Evolutionary conservation across 2,888 invertebrate genomes (phyloP).

Genomic region (Lithodes maja): DNA sequence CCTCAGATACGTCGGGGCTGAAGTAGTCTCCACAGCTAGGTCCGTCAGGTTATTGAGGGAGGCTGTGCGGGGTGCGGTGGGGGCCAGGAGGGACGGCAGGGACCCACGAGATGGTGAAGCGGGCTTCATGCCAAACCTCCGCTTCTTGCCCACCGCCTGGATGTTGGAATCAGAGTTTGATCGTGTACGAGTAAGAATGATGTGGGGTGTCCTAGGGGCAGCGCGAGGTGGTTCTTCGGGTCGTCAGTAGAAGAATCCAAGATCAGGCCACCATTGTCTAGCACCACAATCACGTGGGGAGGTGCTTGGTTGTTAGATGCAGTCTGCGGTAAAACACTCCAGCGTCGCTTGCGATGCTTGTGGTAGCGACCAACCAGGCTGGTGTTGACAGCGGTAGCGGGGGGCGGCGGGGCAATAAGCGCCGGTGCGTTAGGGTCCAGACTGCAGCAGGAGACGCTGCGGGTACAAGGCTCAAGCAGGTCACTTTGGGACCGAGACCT

Average conservation of each 20-base stretch:
- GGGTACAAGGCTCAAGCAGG: conserved; percentile 19
- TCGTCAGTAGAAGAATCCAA: not conserved
- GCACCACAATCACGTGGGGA: not conserved
- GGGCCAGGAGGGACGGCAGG: conserved; percentile 7
- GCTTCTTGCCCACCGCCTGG: not conserved
- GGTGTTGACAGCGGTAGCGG: conserved; percentile 41
- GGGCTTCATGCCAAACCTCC: not conserved
- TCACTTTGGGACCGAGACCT: conserved; percentile 41
- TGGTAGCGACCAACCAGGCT: conserved; percentile 45
- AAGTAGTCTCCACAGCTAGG: conserved; percentile 54
- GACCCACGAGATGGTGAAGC: conserved; percentile 5
- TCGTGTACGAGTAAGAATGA: conserved; percentile 26
- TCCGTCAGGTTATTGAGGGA: conserved; percentile 48
- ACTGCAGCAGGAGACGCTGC: conserved; percentile 13
- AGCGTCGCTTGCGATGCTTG: conserved; percentile 46
- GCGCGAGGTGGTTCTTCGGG: not conserved
- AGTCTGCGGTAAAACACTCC: conserved; percentile 43
- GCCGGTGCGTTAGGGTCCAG: not conserved
- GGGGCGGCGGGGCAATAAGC: conserved; percentile 12
- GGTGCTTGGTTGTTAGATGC: not conserved
- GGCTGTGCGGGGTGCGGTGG: too few relatives aligned
- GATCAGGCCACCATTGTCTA: not conserved
- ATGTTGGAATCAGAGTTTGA: conserved; percentile 49
- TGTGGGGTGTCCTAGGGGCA: not conserved
- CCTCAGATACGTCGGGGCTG: conserved; percentile 23